These are phyloP conservation scores for Pogonomyrmex barbatus DNA, from an alignment of 1,140 invertebrate genomes.

Conservation along the genomic window DNA sequence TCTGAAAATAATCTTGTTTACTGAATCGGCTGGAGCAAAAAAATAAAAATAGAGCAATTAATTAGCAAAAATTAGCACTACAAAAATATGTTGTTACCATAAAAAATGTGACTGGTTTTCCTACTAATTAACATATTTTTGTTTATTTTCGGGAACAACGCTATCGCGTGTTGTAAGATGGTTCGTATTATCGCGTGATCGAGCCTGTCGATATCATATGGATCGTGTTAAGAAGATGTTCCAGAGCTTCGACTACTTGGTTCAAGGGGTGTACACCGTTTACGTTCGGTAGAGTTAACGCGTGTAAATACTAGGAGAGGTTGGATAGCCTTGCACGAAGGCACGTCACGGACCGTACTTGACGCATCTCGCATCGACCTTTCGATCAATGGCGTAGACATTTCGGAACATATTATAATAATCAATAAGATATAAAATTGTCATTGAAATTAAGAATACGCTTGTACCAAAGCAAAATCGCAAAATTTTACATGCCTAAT, in stretches of 20 bases:
- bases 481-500: neutral
- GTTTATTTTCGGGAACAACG: neutral
- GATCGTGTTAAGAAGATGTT: conserved; percentile 56
- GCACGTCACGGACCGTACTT: conserved; percentile 58
- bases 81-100: neutral
- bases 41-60: too few species aligned
- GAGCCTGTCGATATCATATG: conserved; percentile 22
- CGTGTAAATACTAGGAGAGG: conserved; percentile 66
- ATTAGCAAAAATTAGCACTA: neutral
- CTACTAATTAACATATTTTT: neutral
- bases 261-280: conserved; percentile 44
- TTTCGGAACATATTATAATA: neutral
- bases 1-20: too few species aligned
- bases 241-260: conserved; percentile 36
- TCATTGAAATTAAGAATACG: neutral
- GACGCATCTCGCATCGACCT: conserved; percentile 59
- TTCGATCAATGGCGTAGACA: conserved; percentile 21
- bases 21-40: too few species aligned
- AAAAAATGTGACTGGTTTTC: neutral
- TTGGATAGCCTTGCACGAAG: conserved; percentile 65
- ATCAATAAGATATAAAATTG: neutral
- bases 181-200: conserved; percentile 49
- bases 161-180: neutral
- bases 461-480: neutral
- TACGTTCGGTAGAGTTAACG: conserved; percentile 44